Evolutionary conservation across 2,113 vertebrate species (phyloP), one percentile per base, ranked within the genome.

Genomic region (Anguilla rostrata): DNA sequence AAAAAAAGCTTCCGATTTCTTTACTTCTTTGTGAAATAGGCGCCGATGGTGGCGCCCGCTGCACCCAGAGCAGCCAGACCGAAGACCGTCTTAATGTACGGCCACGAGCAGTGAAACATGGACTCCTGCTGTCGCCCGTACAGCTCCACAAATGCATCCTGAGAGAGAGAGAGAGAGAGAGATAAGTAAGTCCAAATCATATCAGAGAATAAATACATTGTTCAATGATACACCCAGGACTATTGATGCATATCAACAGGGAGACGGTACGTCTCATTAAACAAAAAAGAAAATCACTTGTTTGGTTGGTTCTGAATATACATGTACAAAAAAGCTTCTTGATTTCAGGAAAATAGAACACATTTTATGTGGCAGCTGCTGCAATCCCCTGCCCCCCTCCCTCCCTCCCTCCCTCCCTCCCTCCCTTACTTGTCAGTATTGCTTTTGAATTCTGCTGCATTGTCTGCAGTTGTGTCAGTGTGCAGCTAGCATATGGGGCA

Each of bases 61-160:
- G 98, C 98, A 78, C 98, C 98, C 84, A 99, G 96, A 57, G 98
- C 96, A 78, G 97, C 98, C 93, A 99, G 93, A 57, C 98, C 97
- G 85, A 99, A 96, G 88, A 99, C 96, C 0, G 97, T 98, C 95
- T 98, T 98, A 93, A 99, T 95, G 91, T 97, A 98, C 39, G 98
- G 96, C 98, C 98, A 99, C 85, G 97, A 97, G 93, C 97, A 96
- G 63, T 96, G 96, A 60, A 97, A 97, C 90, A 97, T 91, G 12
- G 97, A 97, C 82, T 97, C 95, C 93, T 96, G 94, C 88, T 94
- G 96, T 88, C 95, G 95, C 88, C 97, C 96, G 0, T 99, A 99
- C 86, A 99, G 95, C 89, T 99, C 98, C 96, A 99, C 97, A 39
- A 99, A 99, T 86, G 98, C 97, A 5, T 99, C 98, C 98, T 99